Evolutionary conservation across 2,797 vertebrate species (phyloP).

Genomic region (Gambelia wislizenii): DNA sequence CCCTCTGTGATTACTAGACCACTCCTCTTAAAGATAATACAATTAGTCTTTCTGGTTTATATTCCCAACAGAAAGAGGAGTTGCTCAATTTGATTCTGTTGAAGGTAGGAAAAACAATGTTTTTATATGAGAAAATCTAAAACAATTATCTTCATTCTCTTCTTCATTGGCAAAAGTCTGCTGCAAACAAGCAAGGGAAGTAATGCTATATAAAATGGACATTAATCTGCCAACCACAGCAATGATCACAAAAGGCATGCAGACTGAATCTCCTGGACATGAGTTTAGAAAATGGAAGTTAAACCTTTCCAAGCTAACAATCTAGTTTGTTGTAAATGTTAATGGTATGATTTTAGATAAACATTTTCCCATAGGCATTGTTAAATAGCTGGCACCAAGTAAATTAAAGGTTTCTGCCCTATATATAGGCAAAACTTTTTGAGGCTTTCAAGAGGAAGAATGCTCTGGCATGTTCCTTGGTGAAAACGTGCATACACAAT

Average conservation of each 20-base stretch:
- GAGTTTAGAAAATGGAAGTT: neutral
- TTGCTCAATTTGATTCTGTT: neutral
- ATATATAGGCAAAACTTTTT: constrained; percentile 10
- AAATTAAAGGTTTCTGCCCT: neutral
- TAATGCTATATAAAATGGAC: neutral
- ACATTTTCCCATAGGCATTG: neutral
- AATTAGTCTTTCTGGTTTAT: neutral
- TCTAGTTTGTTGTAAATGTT: neutral
- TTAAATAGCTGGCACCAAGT: neutral
- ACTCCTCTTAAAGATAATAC: neutral
- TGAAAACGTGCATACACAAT: constrained; percentile 1
- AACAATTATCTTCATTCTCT: neutral
- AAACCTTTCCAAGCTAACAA: neutral
- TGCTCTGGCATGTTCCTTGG: constrained; percentile 15
- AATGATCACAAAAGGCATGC: neutral
- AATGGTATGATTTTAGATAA: neutral
- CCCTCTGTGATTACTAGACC: neutral
- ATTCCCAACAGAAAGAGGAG: neutral
- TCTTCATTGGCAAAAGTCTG: neutral
- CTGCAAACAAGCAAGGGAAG: neutral
- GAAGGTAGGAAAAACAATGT: neutral
- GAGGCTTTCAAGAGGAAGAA: neutral
- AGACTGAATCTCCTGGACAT: neutral
- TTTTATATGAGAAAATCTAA: neutral
- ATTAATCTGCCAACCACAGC: neutral